Conservation (phyloP, 2,888 invertebrate genomes). For the Alviniconcha strummeri region DNA sequence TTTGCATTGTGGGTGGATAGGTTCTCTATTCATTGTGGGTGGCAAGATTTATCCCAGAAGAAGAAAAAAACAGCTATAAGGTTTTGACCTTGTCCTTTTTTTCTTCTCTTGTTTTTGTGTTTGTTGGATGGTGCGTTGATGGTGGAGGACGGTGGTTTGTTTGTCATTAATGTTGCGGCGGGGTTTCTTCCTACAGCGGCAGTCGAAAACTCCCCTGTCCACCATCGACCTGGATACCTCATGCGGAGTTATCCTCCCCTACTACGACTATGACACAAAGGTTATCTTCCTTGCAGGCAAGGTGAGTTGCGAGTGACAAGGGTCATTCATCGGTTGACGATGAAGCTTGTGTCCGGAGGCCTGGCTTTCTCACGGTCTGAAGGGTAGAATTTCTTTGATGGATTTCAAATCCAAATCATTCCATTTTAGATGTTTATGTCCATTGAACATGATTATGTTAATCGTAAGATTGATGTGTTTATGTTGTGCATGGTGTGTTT, state of each 20-base stretch:
- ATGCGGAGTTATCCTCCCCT: slow-evolving; percentile 97
- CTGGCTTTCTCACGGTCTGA: neutral
- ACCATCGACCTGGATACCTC: slow-evolving; percentile 77
- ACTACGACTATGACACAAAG: slow-evolving; percentile 96
- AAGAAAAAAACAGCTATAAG: neutral
- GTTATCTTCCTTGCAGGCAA: slow-evolving; percentile 96
- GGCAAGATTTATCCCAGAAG: neutral
- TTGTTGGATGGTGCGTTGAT: neutral
- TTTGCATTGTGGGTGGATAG: too few species aligned
- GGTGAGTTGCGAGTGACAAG: slow-evolving; percentile 67
- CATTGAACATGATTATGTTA: too few species aligned
- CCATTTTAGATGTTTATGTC: too few species aligned
- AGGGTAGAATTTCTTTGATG: too few species aligned
- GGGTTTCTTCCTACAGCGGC: slow-evolving; percentile 58
- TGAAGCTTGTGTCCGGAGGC: neutral
- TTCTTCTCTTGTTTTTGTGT: neutral
- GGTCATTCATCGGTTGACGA: neutral
- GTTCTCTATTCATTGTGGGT: too few species aligned
- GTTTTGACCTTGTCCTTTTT: neutral
- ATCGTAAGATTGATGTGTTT: too few species aligned
- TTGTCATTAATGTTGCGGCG: neutral
- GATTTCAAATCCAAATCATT: too few species aligned
- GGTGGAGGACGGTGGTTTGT: neutral
- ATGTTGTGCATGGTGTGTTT: too few species aligned
- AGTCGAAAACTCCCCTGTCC: slow-evolving; percentile 67